Percentiles rank a stretch among this genome's conserved stretches.
phyloP scores from a whole-genome alignment of 1,140 invertebrate genomes.

The Cyphomyrmex costatus region DNA sequence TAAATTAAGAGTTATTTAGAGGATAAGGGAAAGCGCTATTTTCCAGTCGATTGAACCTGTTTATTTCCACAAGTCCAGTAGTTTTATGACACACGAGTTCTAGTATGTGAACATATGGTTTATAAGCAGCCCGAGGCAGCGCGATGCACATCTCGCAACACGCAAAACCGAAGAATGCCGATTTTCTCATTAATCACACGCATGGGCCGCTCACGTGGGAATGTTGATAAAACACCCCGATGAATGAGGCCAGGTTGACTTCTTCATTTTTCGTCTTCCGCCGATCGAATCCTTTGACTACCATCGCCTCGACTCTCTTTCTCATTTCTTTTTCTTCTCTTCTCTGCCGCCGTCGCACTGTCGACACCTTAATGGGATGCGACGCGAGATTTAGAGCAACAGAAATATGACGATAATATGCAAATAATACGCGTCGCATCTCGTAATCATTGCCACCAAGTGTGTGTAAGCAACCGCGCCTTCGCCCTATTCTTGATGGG shows the following conservation, averaged over 20 bases:
- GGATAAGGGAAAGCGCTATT: not conserved
- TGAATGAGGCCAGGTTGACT: constrained; percentile 43
- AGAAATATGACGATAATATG: constrained; percentile 71
- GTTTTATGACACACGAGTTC: not conserved
- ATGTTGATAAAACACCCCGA: constrained; percentile 68
- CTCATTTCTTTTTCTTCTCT: not conserved
- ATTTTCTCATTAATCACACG: constrained; percentile 73
- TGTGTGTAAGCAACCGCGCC: constrained; percentile 6
- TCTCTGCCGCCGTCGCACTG: constrained; percentile 28
- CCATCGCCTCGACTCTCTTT: not conserved
- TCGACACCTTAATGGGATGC: constrained; percentile 68
- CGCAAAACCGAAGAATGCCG: constrained; percentile 48
- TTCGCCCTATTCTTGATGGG: constrained; percentile 38
- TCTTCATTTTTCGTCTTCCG: constrained; percentile 35
- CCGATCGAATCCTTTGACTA: constrained; percentile 37
- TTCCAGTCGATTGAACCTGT: not conserved
- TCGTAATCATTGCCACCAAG: constrained; percentile 46
- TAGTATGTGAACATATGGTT: constrained; percentile 29
- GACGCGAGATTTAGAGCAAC: constrained; percentile 62
- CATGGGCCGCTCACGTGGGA: constrained; percentile 33
- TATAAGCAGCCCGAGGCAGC: constrained; percentile 15
- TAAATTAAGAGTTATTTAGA: not conserved
- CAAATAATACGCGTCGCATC: constrained; percentile 51
- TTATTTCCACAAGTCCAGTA: not conserved
- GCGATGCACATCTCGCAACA: constrained; percentile 15